Base-by-base conservation (phyloP, 2,113 vertebrate genomes). In the Sula dactylatra region DNA sequence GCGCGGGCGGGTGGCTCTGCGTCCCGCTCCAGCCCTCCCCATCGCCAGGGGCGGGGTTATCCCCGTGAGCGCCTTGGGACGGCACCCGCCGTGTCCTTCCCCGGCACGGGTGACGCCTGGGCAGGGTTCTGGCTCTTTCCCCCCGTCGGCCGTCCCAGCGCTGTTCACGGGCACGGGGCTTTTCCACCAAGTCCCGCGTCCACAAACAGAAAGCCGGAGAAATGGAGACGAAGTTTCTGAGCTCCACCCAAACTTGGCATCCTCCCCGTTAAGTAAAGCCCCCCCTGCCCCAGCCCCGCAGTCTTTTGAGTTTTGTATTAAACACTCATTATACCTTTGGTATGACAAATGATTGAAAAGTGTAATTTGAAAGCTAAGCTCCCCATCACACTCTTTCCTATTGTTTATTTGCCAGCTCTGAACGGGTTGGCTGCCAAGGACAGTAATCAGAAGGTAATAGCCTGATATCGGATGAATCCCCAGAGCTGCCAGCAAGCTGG, bases 371-470 rank as follows among this genome's bases (percentile, higher is more conserved):
- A 94, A 96, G 91, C 95, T 90, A 65, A 47, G 96, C 91, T 92
- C 97, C 95, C 94, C 93, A 80, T 59, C 38, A 82, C 38, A 42
- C 91, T 87, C 95, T 91, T 93, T 92, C 90, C 88, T 83, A 90
- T 96, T 96, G 97, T 95, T 97, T 97, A 95, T 97, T 95, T 91
- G 92, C 96, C 95, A 91, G 96, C 94, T 96, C 88, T 31, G 40
- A 95, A 78, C 50, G 47, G 96, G 85, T 97, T 45, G 89, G 65
- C 96, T 97, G 97, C 97, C 98, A 97, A 97, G 95, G 84, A 96
- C 90, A 97, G 97, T 95, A 96, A 97, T 96, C 96, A 97, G 97
- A 79, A 97, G 95, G 97, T 97, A 97, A 97, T 94, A 97, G 96
- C 93, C 92, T 96, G 94, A 92, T 97, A 97, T 93, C 32, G 26